phyloP scores from a whole-genome alignment of 2,888 invertebrate species.

The Cabera pusaria region DNA sequence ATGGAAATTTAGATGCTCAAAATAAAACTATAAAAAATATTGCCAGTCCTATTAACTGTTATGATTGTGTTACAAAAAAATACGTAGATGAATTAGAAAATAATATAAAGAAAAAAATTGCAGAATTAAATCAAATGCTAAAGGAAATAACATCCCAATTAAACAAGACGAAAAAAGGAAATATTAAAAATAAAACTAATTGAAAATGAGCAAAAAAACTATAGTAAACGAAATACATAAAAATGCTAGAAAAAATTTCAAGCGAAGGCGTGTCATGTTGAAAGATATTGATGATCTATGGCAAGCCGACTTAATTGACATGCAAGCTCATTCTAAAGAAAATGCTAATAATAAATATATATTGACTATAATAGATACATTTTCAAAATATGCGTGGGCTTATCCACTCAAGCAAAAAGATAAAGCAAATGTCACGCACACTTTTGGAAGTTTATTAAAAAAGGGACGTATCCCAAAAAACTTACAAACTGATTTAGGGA shows the following conservation, averaged over 20 bases:
- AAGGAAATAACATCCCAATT: too few species aligned
- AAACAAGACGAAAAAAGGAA: too few species aligned
- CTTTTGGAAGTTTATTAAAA: background rate
- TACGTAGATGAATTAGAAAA: background rate
- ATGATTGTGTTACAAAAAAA: background rate
- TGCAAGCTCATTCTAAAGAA: conserved; percentile 15
- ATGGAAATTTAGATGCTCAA: background rate
- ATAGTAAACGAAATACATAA: conserved; percentile 33
- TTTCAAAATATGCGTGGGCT: conserved; percentile 17
- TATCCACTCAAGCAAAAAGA: conserved; percentile 7
- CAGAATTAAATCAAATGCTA: background rate
- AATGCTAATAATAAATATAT: conserved; percentile 6
- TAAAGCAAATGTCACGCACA: conserved; percentile 1
- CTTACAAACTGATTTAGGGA: conserved; percentile 3
- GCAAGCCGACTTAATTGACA: conserved; percentile 55
- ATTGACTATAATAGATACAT: conserved; percentile 10
- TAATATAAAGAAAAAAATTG: background rate
- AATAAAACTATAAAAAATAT: background rate
- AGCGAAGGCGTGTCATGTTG: conserved; percentile 41
- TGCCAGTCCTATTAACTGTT: background rate
- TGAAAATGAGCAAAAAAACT: background rate
- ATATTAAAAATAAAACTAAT: too few species aligned
- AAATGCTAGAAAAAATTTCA: conserved; percentile 49
- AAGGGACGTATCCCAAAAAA: background rate
- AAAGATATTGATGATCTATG: conserved; percentile 53